Evolutionary conservation across 2,113 vertebrate species (phyloP).

Genomic region (Speoplatyrhinus poulsoni): DNA sequence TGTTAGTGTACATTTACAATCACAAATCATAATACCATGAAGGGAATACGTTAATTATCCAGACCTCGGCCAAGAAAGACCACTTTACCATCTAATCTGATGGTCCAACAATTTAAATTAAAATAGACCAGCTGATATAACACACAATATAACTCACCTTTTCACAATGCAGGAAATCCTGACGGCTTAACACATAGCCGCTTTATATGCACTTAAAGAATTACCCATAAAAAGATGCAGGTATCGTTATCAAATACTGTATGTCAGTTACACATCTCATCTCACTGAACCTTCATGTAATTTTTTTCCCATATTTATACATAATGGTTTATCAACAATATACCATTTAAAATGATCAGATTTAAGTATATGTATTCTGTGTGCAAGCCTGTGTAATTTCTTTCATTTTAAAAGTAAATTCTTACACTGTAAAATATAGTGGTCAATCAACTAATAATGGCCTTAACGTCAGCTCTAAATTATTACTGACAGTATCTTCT

Average conservation of each 20-base stretch:
- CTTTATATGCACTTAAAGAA: conserved; percentile 12
- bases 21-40: conserved; percentile 3
- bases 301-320: not conserved
- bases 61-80: not conserved
- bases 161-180: not conserved
- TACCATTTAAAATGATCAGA: conserved; percentile 4
- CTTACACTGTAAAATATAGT: too few relatives aligned
- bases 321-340: not conserved
- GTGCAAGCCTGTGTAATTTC: not conserved
- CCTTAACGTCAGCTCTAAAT: too few relatives aligned
- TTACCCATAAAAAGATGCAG: conserved; percentile 1
- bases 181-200: not conserved
- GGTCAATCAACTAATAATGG: not conserved
- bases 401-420: too few relatives aligned
- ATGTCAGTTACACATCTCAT: not conserved
- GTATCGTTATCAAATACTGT: conserved; percentile 1
- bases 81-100: conserved; percentile 2
- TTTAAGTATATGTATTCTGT: conserved; percentile 34
- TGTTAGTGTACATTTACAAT: not conserved
- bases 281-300: not conserved
- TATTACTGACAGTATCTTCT: too few relatives aligned
- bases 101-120: not conserved
- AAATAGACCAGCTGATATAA: conserved; percentile 1
- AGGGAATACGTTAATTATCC: not conserved
- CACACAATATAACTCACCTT: conserved; percentile 10